A percentile compares a stretch with the other conserved stretches of the same genome.
These are phyloP conservation scores for Rambutsinella grinnellia DNA, from an alignment of 2,888 invertebrate genomes.

Conservation along the genomic window DNA sequence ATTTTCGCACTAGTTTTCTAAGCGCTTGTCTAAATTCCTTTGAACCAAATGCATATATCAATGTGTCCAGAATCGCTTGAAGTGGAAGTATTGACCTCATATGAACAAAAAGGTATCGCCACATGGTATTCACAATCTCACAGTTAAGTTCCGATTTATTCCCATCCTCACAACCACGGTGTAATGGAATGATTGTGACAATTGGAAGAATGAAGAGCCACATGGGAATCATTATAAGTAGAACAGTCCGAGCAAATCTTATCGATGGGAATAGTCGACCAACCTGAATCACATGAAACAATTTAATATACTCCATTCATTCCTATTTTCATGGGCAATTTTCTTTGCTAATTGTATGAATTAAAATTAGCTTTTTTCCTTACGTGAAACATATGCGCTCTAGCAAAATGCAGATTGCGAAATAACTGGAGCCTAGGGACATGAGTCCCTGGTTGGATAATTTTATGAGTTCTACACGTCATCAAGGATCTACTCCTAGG, in stretches of 20 bases:
- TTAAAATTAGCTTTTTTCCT: conserved; percentile 24
- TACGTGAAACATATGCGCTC: conserved; percentile 66
- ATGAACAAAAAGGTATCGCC: conserved; percentile 64
- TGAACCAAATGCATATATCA: conserved; percentile 66
- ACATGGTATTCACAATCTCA: conserved; percentile 62
- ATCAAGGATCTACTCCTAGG: conserved; percentile 63
- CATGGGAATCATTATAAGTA: conserved; percentile 66
- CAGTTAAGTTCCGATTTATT: conserved; percentile 62
- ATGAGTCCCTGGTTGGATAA: conserved; percentile 34
- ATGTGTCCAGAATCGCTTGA: conserved; percentile 65
- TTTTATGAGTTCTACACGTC: conserved; percentile 58
- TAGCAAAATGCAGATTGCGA: conserved; percentile 63
- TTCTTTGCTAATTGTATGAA: no score
- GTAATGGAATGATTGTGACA: conserved; percentile 66
- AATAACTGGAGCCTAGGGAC: conserved; percentile 62
- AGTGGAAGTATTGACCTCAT: conserved; percentile 66
- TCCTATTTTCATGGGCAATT: background rate
- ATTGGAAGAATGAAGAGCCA: conserved; percentile 66
- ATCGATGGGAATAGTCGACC: conserved; percentile 66
- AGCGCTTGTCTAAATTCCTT: conserved; percentile 65
- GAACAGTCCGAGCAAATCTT: conserved; percentile 65
- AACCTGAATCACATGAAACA: no score
- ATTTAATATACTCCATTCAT: background rate
- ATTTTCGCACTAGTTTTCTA: conserved; percentile 44
- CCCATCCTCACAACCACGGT: conserved; percentile 58